Percentiles rank a stretch among this genome's conserved stretches.
phyloP scores from a whole-genome alignment of 2,888 invertebrate species.

The Busseola fusca region DNA sequence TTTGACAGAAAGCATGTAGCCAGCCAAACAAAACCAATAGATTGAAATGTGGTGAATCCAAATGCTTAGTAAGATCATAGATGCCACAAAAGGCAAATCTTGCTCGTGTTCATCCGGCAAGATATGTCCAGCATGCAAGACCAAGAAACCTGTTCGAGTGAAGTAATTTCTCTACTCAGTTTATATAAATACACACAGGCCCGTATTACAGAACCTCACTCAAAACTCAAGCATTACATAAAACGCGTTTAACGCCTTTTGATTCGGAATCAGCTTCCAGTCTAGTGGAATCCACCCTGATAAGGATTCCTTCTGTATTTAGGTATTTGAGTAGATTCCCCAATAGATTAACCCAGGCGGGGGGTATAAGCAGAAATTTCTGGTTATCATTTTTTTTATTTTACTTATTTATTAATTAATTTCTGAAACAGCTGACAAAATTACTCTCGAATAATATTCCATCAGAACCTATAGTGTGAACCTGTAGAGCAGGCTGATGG shows the following conservation, averaged over 20 bases:
- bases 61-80: constrained; percentile 65
- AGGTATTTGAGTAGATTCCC: background rate
- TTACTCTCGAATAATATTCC: background rate
- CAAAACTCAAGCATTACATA: too few relatives aligned
- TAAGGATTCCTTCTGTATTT: background rate
- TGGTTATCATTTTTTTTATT: background rate
- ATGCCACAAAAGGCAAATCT: constrained; percentile 52
- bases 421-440: background rate
- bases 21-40: constrained; percentile 4
- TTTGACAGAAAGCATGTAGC: constrained; percentile 21
- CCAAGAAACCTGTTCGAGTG: constrained; percentile 47
- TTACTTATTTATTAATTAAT: too few relatives aligned
- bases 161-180: constrained; percentile 62
- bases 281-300: too few relatives aligned
- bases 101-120: constrained; percentile 63
- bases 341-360: background rate
- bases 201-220: background rate
- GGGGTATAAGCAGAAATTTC: background rate
- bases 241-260: too few relatives aligned
- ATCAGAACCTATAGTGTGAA: background rate
- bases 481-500: background rate
- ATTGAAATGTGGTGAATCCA: constrained; percentile 48
- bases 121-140: constrained; percentile 57
- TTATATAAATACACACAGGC: background rate
- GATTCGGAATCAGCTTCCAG: background rate